phyloP scores from a whole-genome alignment of 2,113 vertebrate species.

The Pelobates fuscus region DNA sequence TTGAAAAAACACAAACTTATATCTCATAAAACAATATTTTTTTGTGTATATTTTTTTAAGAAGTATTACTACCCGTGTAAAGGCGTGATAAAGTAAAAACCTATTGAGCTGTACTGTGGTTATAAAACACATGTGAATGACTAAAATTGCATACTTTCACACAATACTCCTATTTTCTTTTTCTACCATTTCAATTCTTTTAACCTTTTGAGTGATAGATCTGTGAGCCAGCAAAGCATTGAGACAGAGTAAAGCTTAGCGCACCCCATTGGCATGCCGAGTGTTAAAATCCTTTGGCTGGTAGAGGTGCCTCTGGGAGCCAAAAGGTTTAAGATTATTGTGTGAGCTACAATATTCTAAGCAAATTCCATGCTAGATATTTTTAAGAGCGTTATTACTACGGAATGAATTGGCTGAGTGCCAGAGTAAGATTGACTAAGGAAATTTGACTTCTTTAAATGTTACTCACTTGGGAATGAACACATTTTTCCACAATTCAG shows the following conservation, averaged over 20 bases:
- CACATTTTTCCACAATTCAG: constrained; percentile 7
- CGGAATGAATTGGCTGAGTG: constrained; percentile 25
- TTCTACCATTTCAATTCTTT: not conserved
- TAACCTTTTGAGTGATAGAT: not conserved
- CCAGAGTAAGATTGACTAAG: constrained; percentile 8
- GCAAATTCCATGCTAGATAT: constrained; percentile 4
- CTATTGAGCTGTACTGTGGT: too few relatives aligned
- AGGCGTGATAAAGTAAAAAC: too few relatives aligned
- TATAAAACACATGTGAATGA: too few relatives aligned
- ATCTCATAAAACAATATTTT: too few relatives aligned
- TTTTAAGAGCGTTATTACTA: not conserved
- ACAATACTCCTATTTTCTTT: not conserved
- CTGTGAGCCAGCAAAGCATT: not conserved
- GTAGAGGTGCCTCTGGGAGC: not conserved
- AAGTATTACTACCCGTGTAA: too few relatives aligned
- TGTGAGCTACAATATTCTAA: not conserved
- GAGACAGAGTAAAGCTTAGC: not conserved
- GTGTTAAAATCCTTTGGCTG: not conserved
- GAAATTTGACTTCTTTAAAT: constrained; percentile 18
- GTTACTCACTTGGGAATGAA: not conserved
- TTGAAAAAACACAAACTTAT: too few relatives aligned
- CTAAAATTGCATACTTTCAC: too few relatives aligned
- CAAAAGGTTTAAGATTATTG: not conserved
- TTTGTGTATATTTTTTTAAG: too few relatives aligned
- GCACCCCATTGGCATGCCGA: not conserved